Percentiles rank a stretch among this genome's conserved stretches.
These are phyloP conservation scores for Bradysia coprophila DNA, from an alignment of 1,140 invertebrate genomes.

Conservation along the genomic window DNA sequence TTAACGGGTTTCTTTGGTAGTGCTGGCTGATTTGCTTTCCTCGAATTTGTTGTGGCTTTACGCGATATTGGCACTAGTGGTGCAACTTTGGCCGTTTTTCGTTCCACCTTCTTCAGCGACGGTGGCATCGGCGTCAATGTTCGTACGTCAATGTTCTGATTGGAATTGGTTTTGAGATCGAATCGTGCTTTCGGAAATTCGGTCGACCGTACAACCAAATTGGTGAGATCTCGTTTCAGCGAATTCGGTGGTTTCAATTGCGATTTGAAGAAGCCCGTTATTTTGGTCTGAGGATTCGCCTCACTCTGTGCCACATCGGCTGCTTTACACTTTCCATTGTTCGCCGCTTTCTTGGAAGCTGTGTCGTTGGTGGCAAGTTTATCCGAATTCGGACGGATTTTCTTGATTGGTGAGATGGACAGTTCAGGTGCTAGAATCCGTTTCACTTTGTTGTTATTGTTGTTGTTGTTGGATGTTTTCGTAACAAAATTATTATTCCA, in stretches of 20 bases:
- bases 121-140: slow-evolving; percentile 8
- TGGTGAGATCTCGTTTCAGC: slow-evolving; percentile 20
- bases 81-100: slow-evolving; percentile 21
- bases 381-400: background rate
- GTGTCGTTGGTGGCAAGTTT: background rate
- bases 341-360: background rate
- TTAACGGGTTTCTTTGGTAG: slow-evolving; percentile 21
- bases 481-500: slow-evolving; percentile 13
- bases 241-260: slow-evolving; percentile 49
- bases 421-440: background rate
- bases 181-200: background rate
- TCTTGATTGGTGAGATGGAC: background rate
- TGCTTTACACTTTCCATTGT: background rate
- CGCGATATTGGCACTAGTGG: slow-evolving; percentile 22
- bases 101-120: slow-evolving; percentile 20
- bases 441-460: slow-evolving; percentile 5
- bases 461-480: slow-evolving; percentile 8
- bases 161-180: background rate
- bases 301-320: slow-evolving; percentile 5
- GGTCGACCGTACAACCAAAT: slow-evolving; percentile 8
- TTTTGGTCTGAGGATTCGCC: slow-evolving; percentile 34
- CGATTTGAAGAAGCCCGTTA: slow-evolving; percentile 65
- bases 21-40: background rate
- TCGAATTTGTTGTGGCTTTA: slow-evolving; percentile 9
- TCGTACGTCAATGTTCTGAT: background rate